phyloP scores from a whole-genome alignment of 2,113 vertebrate species.

The Dromiciops gliroides region DNA sequence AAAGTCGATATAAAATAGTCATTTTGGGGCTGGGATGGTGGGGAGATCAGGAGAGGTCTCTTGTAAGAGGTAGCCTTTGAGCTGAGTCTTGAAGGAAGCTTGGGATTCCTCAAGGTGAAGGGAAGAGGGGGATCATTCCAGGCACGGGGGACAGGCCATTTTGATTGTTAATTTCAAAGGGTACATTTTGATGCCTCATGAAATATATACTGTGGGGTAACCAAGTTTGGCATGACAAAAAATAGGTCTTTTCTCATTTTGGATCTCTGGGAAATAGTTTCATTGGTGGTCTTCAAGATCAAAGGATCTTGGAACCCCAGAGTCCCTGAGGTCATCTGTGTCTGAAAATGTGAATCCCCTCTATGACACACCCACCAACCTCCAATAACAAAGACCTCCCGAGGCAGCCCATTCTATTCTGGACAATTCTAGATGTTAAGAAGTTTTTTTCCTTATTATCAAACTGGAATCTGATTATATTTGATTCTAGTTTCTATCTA shows the following conservation, averaged over 20 bases:
- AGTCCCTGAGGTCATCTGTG: not conserved
- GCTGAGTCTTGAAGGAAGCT: not conserved
- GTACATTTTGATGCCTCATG: constrained; percentile 74
- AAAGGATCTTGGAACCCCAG: not conserved
- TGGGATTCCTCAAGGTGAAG: not conserved
- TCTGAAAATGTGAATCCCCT: not conserved
- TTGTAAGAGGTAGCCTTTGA: not conserved
- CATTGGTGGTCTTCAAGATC: not conserved
- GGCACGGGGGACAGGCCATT: not conserved
- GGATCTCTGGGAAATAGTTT: constrained; percentile 66
- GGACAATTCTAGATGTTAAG: not conserved
- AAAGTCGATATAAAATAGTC: not conserved
- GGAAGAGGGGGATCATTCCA: not conserved
- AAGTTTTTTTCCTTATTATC: not conserved
- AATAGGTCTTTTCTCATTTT: constrained; percentile 60
- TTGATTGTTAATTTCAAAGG: constrained; percentile 75
- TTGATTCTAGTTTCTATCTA: not conserved
- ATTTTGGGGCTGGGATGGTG: not conserved
- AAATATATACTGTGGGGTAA: constrained; percentile 28
- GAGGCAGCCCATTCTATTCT: not conserved
- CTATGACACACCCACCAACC: not conserved
- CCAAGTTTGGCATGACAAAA: constrained; percentile 75
- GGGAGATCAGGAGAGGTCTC: not conserved
- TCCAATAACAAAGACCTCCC: not conserved
- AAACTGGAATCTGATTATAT: not conserved